Base-by-base conservation (phyloP, 1,140 invertebrate genomes). In the Zeugodacus cucurbitae region DNA sequence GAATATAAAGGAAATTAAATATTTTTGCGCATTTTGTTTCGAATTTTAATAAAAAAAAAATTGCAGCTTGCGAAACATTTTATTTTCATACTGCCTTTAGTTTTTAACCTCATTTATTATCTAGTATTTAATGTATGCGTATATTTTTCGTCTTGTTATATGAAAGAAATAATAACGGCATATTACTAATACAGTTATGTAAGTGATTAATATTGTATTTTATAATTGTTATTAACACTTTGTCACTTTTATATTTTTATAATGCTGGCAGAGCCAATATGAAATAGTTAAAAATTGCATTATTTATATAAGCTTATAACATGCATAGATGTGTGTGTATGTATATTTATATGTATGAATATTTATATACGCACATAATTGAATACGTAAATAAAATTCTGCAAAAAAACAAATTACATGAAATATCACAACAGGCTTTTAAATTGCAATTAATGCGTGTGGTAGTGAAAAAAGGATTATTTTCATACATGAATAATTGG, bases 221-320 rank as follows among this genome's bases (percentile, higher is more conserved):
- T n/a, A n/a, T 62, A n/a, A 26, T 67, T 17, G 26, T 29, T 67
- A 34, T 29, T 67, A 67, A 67, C 62, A 8, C 11, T 67, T 29
- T 67, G 29, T 17, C 11, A 67, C 17, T 67, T 86, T 44, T 86
- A 86, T 44, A 32, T 58, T 57, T 86, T 86, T 57, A 86, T 17
- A 86, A 29, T n/a, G n/a, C 29, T 88, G 88, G 88, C 88, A 88
- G 88, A 44, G 88, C 88, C 88, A 88, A 74, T 88, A 14, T 70
- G 70, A 87, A 74, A 29, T 74, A 74, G 22, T n/a, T 74, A 22
- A 17, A 54, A 17, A 54, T 54, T 54, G 14, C 11, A 54, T 41
- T 41, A 3, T 17, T 17, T 54, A 4, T 4, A 14, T 7, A 14
- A 48, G 17, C 48, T 48, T 17, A 48, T 14, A 3, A 3, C 48